Base-by-base conservation (phyloP, 2,888 invertebrate species). In the Synergus itoensis region DNA sequence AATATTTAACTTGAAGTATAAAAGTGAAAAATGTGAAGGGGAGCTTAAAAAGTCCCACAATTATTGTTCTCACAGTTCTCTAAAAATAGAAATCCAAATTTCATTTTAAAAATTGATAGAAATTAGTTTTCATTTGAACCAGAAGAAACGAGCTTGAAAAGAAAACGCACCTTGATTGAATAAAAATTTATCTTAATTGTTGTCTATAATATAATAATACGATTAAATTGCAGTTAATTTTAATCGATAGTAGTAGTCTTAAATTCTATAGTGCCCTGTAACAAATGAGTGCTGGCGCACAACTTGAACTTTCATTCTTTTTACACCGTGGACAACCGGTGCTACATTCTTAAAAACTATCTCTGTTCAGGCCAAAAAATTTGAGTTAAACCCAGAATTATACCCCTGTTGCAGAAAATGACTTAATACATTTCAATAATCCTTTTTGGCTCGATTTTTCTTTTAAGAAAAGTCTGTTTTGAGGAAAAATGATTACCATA, bases 401-500 rank as follows among this genome's bases (percentile, higher is more conserved):
- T 41, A 65, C 41, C 43, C n/a, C 65, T 65, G n/a, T 65, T 65
- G 41, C 41, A 40, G 65, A 41, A 65, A 65, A 65, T 65, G 41
- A 65, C 40, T 65, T 36, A n/a, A 65, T 65, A 65, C n/a, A 65
- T 65, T 73, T 36, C 36, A 73, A 53, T n/a, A 73, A n/a, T 53
- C 40, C 14, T 45, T 28, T 53, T 36, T 57, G 36, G 53, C 53
- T 73, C 53, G 5, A 73, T 53, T 40, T 73, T 73, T n/a, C 48
- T 73, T 57, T 28, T 5, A 28, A 73, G 48, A 73, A 67, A 67
- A 45, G 36, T 73, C 12, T 73, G 11, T 40, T 69, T n/a, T 36
- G 5, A n/a, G 36, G 3, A 53, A 36, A 57, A 73, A 53, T 45
- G 53, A 88, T 94, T 94, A 98, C 98, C 98, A 98, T 77, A 98